Evolutionary conservation across 2,888 invertebrate species (phyloP).

Genomic region (Zootermopsis nevadensis): DNA sequence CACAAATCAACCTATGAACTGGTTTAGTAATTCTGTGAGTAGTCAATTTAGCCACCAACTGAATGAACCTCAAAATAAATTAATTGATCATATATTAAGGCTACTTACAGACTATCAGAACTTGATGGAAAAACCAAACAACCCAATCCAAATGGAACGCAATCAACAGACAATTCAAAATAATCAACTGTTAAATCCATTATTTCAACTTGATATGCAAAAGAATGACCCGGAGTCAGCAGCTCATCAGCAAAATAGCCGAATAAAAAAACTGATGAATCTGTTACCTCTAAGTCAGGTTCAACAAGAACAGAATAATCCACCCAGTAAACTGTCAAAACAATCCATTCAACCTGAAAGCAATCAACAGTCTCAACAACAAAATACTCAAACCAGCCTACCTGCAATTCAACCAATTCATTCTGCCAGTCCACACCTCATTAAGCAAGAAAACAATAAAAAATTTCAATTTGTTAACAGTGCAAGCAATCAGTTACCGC

Average conservation of each 20-base stretch:
- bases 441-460: no score
- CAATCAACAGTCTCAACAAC: background rate
- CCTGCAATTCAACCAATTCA: background rate
- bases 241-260: background rate
- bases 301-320: background rate
- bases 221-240: no score
- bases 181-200: background rate
- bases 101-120: background rate
- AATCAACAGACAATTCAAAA: background rate
- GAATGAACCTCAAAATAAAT: background rate
- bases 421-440: background rate
- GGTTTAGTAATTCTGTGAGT: background rate
- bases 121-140: background rate
- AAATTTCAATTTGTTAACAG: no score
- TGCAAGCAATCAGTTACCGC: background rate
- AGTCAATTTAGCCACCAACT: background rate
- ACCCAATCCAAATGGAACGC: background rate
- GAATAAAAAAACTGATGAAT: background rate
- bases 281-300: background rate
- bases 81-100: background rate
- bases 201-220: no score
- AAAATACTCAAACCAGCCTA: background rate
- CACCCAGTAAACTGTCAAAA: background rate
- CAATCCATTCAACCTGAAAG: background rate
- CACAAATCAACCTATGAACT: background rate